These are phyloP conservation scores for Drosophila pegasa DNA, from an alignment of 2,888 invertebrate species.

Conservation along the genomic window DNA sequence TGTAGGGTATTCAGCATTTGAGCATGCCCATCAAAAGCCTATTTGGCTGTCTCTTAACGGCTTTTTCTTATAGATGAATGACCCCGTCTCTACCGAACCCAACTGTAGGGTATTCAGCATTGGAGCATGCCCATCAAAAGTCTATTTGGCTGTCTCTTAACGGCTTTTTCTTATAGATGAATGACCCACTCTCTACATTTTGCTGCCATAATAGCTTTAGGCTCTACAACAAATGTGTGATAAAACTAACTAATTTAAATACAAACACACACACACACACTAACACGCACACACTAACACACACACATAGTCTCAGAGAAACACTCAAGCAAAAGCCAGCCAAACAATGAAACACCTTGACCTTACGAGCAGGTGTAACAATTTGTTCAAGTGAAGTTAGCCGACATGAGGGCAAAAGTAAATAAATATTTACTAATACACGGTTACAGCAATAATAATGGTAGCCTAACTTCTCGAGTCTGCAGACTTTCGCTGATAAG, in stretches of 20 bases:
- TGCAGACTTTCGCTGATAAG: constrained; percentile 37
- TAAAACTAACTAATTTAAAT: constrained; percentile 29
- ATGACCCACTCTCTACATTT: constrained; percentile 49
- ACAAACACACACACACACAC: constrained; percentile 8
- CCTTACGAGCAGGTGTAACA: constrained; percentile 47
- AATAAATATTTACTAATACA: constrained; percentile 47
- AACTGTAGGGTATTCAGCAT: constrained; percentile 28
- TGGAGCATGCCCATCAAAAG: constrained; percentile 10
- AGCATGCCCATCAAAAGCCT: too few relatives aligned
- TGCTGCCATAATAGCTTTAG: constrained; percentile 12
- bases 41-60: too few relatives aligned
- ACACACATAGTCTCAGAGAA: not conserved
- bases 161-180: constrained; percentile 28
- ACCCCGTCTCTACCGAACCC: too few relatives aligned
- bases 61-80: too few relatives aligned
- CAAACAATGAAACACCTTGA: constrained; percentile 45
- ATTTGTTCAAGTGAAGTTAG: constrained; percentile 19
- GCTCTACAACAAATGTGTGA: constrained; percentile 12
- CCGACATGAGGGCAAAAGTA: constrained; percentile 37
- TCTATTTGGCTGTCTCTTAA: constrained; percentile 15
- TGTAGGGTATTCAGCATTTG: too few relatives aligned
- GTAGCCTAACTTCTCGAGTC: constrained; percentile 10
- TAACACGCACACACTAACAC: not conserved
- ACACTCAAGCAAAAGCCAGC: constrained; percentile 1
- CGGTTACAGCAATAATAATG: constrained; percentile 13